A percentile compares a stretch with the other conserved stretches of the same genome.
Conservation (phyloP, 1,140 invertebrate genomes). For the Apocrypta bakeri region DNA sequence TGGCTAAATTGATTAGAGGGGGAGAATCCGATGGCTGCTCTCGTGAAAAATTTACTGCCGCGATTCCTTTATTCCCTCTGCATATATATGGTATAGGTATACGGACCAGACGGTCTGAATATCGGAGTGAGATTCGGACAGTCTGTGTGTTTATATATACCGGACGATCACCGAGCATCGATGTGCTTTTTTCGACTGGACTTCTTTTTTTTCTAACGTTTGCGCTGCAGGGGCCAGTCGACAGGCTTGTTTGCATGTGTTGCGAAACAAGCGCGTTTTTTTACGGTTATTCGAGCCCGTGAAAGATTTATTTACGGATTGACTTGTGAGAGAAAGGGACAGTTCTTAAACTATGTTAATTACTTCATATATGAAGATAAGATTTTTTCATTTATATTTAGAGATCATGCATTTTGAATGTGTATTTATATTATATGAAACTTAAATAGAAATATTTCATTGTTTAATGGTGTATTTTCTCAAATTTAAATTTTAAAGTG, state of each 20-base stretch:
- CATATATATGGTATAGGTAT: background rate
- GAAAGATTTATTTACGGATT: background rate
- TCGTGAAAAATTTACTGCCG: constrained; percentile 43
- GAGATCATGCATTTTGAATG: too few relatives aligned
- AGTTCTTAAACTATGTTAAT: too few relatives aligned
- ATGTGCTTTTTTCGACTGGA: constrained; percentile 11
- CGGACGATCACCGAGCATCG: background rate
- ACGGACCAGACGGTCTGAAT: background rate
- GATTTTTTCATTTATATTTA: too few relatives aligned
- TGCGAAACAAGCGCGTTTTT: constrained; percentile 13
- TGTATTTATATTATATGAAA: too few relatives aligned
- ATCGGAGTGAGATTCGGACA: background rate
- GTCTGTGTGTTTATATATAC: too few relatives aligned
- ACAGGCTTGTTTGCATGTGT: constrained; percentile 30
- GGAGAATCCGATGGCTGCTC: constrained; percentile 23
- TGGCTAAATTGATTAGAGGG: constrained; percentile 40
- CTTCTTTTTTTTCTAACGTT: too few relatives aligned
- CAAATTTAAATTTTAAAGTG: too few relatives aligned
- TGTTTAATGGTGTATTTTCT: too few relatives aligned
- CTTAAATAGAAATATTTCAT: too few relatives aligned
- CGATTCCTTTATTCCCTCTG: constrained; percentile 14
- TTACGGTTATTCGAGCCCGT: background rate
- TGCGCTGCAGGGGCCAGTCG: background rate
- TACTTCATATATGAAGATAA: too few relatives aligned
- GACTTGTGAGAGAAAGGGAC: background rate